Percentiles rank a stretch among this genome's conserved stretches.
Conservation (phyloP, 1,140 invertebrate genomes). For the Diprion similis region DNA sequence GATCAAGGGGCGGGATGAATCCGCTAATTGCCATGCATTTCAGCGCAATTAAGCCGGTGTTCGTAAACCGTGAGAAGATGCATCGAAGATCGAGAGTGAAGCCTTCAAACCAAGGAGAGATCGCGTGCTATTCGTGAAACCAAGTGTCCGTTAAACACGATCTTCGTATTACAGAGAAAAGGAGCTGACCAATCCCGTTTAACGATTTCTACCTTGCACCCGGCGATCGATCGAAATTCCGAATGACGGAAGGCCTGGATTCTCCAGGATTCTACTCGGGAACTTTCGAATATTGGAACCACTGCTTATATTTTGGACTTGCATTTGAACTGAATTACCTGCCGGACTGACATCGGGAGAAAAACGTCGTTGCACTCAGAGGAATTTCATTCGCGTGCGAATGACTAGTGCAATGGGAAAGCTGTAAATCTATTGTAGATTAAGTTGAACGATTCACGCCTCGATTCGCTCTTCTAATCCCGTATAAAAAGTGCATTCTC, state of each 20-base stretch:
- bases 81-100: conserved; percentile 9
- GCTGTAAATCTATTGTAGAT: not conserved
- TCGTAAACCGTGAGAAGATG: not conserved
- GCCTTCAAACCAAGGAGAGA: not conserved
- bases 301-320: too few relatives aligned
- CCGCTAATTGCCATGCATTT: conserved; percentile 8
- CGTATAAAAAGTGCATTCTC: not conserved
- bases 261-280: too few relatives aligned
- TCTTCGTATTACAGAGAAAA: not conserved
- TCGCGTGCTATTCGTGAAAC: not conserved
- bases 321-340: too few relatives aligned
- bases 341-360: too few relatives aligned
- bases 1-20: conserved; percentile 13
- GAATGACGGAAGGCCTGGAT: too few relatives aligned
- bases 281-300: too few relatives aligned
- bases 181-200: too few relatives aligned
- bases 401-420: not conserved
- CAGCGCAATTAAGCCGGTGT: not conserved
- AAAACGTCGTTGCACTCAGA: too few relatives aligned
- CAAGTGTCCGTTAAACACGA: not conserved
- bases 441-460: not conserved
- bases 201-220: too few relatives aligned
- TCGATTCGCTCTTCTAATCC: not conserved
- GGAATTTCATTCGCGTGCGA: too few relatives aligned
- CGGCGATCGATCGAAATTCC: too few relatives aligned